These are phyloP conservation scores for Brachyistius frenatus DNA, from an alignment of 2,113 vertebrate species.

Conservation along the genomic window DNA sequence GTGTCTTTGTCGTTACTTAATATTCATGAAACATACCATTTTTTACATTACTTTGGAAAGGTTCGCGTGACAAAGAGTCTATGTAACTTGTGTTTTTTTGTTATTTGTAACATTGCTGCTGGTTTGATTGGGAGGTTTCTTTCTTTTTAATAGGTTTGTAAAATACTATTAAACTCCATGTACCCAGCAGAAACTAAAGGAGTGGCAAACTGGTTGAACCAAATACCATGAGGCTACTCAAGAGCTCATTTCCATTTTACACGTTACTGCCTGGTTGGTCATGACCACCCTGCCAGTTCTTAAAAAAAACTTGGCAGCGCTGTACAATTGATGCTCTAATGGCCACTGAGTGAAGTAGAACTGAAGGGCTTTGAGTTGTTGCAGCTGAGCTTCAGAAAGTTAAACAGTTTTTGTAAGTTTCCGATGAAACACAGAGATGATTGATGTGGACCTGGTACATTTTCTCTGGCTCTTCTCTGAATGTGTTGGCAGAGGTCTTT, in stretches of 20 bases:
- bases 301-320: not conserved
- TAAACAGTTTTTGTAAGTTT: not conserved
- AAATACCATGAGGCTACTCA: conserved; percentile 5
- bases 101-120: not conserved
- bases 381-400: not conserved
- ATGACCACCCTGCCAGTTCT: conserved; percentile 23
- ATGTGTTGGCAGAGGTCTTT: too few relatives aligned
- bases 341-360: conserved; percentile 6
- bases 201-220: conserved; percentile 8
- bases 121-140: not conserved
- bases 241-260: conserved; percentile 49
- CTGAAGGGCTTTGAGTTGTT: not conserved
- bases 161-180: conserved; percentile 1
- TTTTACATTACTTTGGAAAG: too few relatives aligned
- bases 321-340: conserved; percentile 6
- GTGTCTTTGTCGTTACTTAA: too few relatives aligned
- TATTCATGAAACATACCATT: too few relatives aligned
- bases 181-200: conserved; percentile 15
- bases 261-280: conserved; percentile 20
- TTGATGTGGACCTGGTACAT: too few relatives aligned
- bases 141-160: not conserved
- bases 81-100: not conserved
- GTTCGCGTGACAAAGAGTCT: not conserved
- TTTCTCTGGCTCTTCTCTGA: too few relatives aligned
- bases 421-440: not conserved